phyloP scores from a whole-genome alignment of 2,888 invertebrate species.

The Meiosimyza decipiens region DNA sequence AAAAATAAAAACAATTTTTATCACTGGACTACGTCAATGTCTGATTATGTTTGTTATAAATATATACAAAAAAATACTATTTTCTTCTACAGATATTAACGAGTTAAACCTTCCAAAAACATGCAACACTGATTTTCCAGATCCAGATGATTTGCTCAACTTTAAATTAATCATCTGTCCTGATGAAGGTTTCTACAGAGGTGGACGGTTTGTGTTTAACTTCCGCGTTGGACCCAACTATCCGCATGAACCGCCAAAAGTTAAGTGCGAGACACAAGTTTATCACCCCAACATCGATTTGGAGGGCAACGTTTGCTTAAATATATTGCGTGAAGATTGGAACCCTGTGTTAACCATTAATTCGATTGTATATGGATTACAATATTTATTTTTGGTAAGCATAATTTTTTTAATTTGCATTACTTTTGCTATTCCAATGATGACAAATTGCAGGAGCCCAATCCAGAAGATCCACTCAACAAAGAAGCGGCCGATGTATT shows the following conservation, averaged over 20 bases:
- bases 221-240: conserved; percentile 93
- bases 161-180: conserved; percentile 97
- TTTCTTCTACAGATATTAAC: conserved; percentile 85
- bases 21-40: too few relatives aligned
- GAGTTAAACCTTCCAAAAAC: conserved; percentile 97
- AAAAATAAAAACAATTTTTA: too few relatives aligned
- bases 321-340: conserved; percentile 98
- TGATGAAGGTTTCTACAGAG: conserved; percentile 97
- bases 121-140: conserved; percentile 95
- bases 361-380: conserved; percentile 96
- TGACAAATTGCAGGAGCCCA: conserved; percentile 82
- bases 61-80: not conserved
- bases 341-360: conserved; percentile 98
- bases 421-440: not conserved
- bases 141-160: conserved; percentile 94
- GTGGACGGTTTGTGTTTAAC: conserved; percentile 94
- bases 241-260: conserved; percentile 98
- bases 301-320: conserved; percentile 97
- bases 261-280: conserved; percentile 96
- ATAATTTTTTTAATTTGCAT: not conserved
- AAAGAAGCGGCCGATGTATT: conserved; percentile 98
- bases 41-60: too few relatives aligned
- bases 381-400: conserved; percentile 91
- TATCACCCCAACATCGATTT: conserved; percentile 99
- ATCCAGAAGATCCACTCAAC: conserved; percentile 98